Base-by-base conservation (phyloP, 2,888 invertebrate genomes). In the Melanotus villosus region DNA sequence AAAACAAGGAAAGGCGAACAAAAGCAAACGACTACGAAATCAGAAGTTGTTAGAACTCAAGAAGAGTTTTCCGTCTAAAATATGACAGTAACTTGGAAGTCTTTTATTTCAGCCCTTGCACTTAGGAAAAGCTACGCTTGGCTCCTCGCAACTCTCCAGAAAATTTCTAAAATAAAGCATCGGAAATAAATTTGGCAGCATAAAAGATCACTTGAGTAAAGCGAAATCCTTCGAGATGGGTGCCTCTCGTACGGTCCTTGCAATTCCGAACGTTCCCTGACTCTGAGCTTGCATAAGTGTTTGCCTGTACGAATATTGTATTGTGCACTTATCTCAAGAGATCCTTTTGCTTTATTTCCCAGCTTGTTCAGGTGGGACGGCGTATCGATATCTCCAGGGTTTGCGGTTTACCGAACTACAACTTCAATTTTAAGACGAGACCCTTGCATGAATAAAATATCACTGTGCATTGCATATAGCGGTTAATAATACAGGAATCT, bases 251-350 rank as follows among this genome's bases (percentile, higher is more conserved):
- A 52, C 50, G 19, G 36, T 52, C 16, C 52, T 64, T 50, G 57
- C 65, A 65, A 65, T 65, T 65, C 56, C 65, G 60, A 65, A 57
- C 60, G 67, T 47, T 65, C 71, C 59, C 57, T n/a, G 14, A 56
- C 47, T 38, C 60, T 47, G 62, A 57, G 57, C 50, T 32, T 59
- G 47, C 62, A 66, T 65, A 71, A 66, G 68, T 72, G 69, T 72
- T 66, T 66, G 62, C 59, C 64, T 58, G 69, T 58, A 63, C 63
- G 58, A 59, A 66, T 69, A 72, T 72, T 69, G 69, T 69, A 72
- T 72, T 72, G 69, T 69, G 69, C 69, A 69, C 66, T 72, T 72
- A 72, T 72, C 72, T 65, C 69, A 16, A 43, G 65, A 72, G 69
- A 69, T 71, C 68, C 32, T 47, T 72, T 68, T 68, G 65, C 68